Conservation (phyloP, 2,888 invertebrate species). For the Kuschelorhynchus macadamiae region DNA sequence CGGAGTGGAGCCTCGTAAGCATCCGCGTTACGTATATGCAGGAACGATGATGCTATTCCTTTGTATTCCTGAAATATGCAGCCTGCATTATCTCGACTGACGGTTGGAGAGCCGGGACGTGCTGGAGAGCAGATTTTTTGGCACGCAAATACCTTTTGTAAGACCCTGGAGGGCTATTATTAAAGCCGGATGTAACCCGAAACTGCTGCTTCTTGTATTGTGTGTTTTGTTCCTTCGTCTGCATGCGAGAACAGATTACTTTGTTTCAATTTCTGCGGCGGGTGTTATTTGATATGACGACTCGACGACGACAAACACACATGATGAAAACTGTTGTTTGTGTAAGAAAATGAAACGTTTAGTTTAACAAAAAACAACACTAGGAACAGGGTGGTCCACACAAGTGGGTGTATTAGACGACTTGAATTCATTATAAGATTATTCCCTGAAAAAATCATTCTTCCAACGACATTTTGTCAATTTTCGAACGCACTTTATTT, state of each 20-base stretch:
- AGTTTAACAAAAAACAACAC: too few relatives aligned
- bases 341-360: too few relatives aligned
- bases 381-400: too few relatives aligned
- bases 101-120: constrained; percentile 52
- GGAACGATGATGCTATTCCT: constrained; percentile 37
- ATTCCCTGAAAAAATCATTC: too few relatives aligned
- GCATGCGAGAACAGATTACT: constrained; percentile 38
- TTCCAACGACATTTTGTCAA: too few relatives aligned
- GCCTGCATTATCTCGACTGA: constrained; percentile 41
- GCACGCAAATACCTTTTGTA: constrained; percentile 61
- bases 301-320: constrained; percentile 13
- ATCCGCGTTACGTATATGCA: constrained; percentile 7
- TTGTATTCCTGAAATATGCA: constrained; percentile 47
- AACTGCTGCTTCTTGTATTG: constrained; percentile 42
- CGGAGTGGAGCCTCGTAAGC: constrained; percentile 14
- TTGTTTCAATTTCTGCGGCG: constrained; percentile 40
- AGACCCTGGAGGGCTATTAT: constrained; percentile 56
- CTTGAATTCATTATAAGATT: too few relatives aligned
- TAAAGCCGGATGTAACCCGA: constrained; percentile 51
- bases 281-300: constrained; percentile 39
- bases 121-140: constrained; percentile 59
- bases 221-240: constrained; percentile 41
- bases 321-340: neutral
- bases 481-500: too few relatives aligned
- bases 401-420: too few relatives aligned